Conservation (phyloP, 2,888 invertebrate genomes). For the Geotrupes spiniger region DNA sequence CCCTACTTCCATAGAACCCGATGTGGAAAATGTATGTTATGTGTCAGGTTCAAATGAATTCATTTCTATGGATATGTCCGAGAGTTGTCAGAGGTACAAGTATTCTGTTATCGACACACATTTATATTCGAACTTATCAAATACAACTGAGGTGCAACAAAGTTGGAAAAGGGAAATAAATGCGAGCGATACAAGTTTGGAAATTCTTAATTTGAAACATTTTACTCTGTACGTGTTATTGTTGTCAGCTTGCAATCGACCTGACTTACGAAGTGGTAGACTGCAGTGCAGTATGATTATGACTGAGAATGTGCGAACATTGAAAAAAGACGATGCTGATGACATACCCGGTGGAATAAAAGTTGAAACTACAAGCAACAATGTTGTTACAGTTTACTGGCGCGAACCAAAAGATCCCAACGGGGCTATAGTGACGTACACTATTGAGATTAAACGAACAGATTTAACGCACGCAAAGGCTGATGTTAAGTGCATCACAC, state of each 20-base stretch:
- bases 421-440: slow-evolving; percentile 62
- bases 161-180: slow-evolving; percentile 13
- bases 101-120: background rate
- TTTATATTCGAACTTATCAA: background rate
- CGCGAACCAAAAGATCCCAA: slow-evolving; percentile 62
- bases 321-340: slow-evolving; percentile 47
- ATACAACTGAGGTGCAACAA: background rate
- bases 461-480: slow-evolving; percentile 45
- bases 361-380: slow-evolving; percentile 26
- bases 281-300: slow-evolving; percentile 52
- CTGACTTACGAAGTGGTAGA: slow-evolving; percentile 51
- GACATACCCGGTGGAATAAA: slow-evolving; percentile 37
- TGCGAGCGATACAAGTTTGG: slow-evolving; percentile 30
- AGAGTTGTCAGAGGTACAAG: background rate
- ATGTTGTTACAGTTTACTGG: slow-evolving; percentile 52
- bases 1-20: background rate
- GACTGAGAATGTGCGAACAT: slow-evolving; percentile 53
- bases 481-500: slow-evolving; percentile 53
- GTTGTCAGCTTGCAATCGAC: slow-evolving; percentile 59
- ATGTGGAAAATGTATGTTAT: slow-evolving; percentile 1
- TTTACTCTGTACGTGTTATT: slow-evolving; percentile 60
- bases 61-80: background rate
- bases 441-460: slow-evolving; percentile 53
- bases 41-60: background rate
- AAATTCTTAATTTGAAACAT: slow-evolving; percentile 51